These are phyloP conservation scores for Theocolax elegans DNA, from an alignment of 1,140 invertebrate species.

Conservation along the genomic window DNA sequence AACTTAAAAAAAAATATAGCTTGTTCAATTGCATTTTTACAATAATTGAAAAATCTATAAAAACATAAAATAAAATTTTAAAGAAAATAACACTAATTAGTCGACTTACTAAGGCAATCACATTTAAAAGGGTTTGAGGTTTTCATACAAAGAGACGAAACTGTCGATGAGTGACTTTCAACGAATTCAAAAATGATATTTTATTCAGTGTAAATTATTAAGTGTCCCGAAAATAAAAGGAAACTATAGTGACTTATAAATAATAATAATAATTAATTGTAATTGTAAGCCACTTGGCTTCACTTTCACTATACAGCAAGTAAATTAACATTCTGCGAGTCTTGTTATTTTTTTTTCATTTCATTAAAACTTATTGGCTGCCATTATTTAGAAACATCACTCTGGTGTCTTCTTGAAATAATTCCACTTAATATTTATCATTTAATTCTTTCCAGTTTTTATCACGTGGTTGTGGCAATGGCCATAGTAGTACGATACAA, in stretches of 20 bases:
- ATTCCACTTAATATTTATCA: slow-evolving; percentile 28
- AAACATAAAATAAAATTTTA: slow-evolving; percentile 23
- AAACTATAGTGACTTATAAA: slow-evolving; percentile 35
- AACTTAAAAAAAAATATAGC: slow-evolving; percentile 32
- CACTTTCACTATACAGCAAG: slow-evolving; percentile 36
- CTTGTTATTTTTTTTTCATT: too few species aligned
- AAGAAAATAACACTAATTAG: slow-evolving; percentile 25
- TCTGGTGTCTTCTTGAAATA: slow-evolving; percentile 23
- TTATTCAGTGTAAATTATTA: slow-evolving; percentile 40
- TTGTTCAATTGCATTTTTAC: slow-evolving; percentile 17
- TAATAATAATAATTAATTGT: slow-evolving; percentile 12
- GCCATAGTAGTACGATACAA: slow-evolving; percentile 37
- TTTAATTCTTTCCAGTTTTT: slow-evolving; percentile 25
- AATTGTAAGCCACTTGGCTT: slow-evolving; percentile 30
- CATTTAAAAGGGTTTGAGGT: too few species aligned
- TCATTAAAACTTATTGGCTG: slow-evolving; percentile 37
- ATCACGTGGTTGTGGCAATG: slow-evolving; percentile 40
- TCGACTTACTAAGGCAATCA: neutral
- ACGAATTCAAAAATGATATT: slow-evolving; percentile 40
- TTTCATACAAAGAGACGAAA: slow-evolving; percentile 9
- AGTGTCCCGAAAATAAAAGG: slow-evolving; percentile 15
- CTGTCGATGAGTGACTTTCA: slow-evolving; percentile 15
- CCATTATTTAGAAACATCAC: slow-evolving; percentile 31
- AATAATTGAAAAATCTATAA: neutral
- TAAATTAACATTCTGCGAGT: slow-evolving; percentile 33